phyloP scores from a whole-genome alignment of 2,888 invertebrate genomes.

The Acleris literana region DNA sequence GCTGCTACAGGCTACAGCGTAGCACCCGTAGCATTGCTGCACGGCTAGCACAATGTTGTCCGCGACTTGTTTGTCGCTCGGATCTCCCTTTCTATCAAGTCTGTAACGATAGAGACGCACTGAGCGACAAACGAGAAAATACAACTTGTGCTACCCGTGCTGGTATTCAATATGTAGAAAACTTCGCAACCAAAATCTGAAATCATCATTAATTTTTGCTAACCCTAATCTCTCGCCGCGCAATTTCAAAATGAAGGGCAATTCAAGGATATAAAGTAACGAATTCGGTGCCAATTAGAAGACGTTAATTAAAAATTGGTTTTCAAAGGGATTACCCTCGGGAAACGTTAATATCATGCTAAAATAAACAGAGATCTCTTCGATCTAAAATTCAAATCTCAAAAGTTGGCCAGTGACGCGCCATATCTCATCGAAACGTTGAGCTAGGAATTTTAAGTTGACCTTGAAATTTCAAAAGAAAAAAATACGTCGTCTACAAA shows the following conservation, averaged over 20 bases:
- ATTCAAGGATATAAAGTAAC: slow-evolving; percentile 23
- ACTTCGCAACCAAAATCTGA: too few relatives aligned
- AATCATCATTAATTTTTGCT: neutral
- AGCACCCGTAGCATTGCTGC: too few relatives aligned
- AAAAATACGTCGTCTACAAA: too few relatives aligned
- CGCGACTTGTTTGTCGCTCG: too few relatives aligned
- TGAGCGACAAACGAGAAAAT: too few relatives aligned
- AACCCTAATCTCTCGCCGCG: slow-evolving; percentile 2
- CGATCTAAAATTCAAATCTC: slow-evolving; percentile 65
- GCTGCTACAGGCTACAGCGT: too few relatives aligned
- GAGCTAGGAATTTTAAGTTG: slow-evolving; percentile 44
- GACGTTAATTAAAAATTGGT: slow-evolving; percentile 35
- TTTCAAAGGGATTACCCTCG: slow-evolving; percentile 33
- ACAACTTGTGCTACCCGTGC: too few relatives aligned
- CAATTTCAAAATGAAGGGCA: slow-evolving; percentile 12
- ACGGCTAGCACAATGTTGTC: too few relatives aligned
- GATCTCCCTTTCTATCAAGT: too few relatives aligned
- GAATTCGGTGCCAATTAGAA: slow-evolving; percentile 32
- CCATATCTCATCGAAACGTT: slow-evolving; percentile 45
- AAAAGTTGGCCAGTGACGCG: slow-evolving; percentile 57
- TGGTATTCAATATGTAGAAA: too few relatives aligned
- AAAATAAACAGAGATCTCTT: slow-evolving; percentile 58
- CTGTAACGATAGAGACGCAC: too few relatives aligned
- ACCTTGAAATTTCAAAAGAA: neutral
- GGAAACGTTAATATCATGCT: slow-evolving; percentile 51